These are phyloP conservation scores for Neoscelio sp. DNA, from an alignment of 2,888 invertebrate genomes.

Conservation along the genomic window DNA sequence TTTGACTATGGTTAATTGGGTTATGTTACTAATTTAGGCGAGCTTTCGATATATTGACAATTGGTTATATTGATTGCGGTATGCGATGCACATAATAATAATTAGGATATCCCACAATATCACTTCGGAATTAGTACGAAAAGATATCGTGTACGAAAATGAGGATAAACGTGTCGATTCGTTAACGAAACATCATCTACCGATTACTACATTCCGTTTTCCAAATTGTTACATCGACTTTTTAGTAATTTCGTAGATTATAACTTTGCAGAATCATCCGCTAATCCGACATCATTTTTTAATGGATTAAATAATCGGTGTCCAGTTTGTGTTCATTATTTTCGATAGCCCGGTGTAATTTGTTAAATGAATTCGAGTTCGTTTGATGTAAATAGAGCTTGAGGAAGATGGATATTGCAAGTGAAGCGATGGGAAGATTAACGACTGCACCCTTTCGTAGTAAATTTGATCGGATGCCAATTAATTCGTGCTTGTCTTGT, in stretches of 20 bases:
- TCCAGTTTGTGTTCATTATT: slow-evolving; percentile 43
- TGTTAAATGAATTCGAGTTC: slow-evolving; percentile 52
- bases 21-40: slow-evolving; percentile 8
- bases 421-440: slow-evolving; percentile 47
- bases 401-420: slow-evolving; percentile 56
- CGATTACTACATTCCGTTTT: too few species aligned
- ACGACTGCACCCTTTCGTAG: slow-evolving; percentile 42
- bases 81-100: slow-evolving; percentile 17
- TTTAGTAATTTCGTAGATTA: too few species aligned
- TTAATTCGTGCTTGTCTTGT: slow-evolving; percentile 36
- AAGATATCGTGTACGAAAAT: background rate
- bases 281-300: background rate
- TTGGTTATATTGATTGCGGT: slow-evolving; percentile 45
- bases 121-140: background rate
- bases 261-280: background rate
- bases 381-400: slow-evolving; percentile 44
- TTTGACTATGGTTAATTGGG: background rate
- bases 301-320: slow-evolving; percentile 30
- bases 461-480: slow-evolving; percentile 51
- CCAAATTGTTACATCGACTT: too few species aligned
- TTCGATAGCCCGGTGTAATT: slow-evolving; percentile 35
- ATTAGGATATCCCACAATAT: slow-evolving; percentile 24
- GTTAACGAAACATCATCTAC: background rate
- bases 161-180: background rate
- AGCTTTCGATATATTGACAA: slow-evolving; percentile 33